Evolutionary conservation across 2,888 invertebrate species (phyloP), one percentile per base, ranked within the genome.

Genomic region (Orchesella flavescens): DNA sequence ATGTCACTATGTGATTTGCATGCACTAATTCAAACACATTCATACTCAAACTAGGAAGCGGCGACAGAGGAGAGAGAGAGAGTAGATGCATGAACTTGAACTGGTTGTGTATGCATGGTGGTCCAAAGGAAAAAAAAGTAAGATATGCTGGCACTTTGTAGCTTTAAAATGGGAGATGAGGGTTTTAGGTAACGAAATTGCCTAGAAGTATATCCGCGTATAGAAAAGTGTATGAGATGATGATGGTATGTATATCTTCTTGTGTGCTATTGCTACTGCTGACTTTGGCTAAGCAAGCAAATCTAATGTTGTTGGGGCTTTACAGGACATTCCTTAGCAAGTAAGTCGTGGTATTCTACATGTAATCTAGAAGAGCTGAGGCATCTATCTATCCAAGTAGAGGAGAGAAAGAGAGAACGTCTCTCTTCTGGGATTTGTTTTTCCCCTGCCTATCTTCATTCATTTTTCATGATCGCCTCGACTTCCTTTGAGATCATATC

Each of bases 401-500:
- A 55, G 24, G 23, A 57, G 46, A 49, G 66, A 66, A 76, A 44
- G 73, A 74, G 77, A 66, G 75, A 81, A 71, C 68, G 80, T 80
- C 80, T 71, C 81, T 82, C 83, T 78, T 84, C 78, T 80, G 78
- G 83, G 79, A 83, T 80, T 85, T 80, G 79, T 81, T 83, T 34
- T 83, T 81, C 80, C 85, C 65, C 82, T 72, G 78, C 79, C 71
- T 80, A 84, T 74, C 76, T 82, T 84, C 81, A 81, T 82, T 86
- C 85, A 78, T 81, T 84, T 83, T 76, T 83, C 78, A 75, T 75
- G 73, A 79, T 85, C 80, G 83, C 85, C 78, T 78, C 75, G 69
- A 76, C 83, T 77, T 85, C 83, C 85, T 75, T 85, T 79, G 83
- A 83, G 83, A 83, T 83, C 83, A 83, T 83, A 83, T 83, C 83